phyloP scores from a whole-genome alignment of 1,140 invertebrate species.

The Colletes latitarsis region DNA sequence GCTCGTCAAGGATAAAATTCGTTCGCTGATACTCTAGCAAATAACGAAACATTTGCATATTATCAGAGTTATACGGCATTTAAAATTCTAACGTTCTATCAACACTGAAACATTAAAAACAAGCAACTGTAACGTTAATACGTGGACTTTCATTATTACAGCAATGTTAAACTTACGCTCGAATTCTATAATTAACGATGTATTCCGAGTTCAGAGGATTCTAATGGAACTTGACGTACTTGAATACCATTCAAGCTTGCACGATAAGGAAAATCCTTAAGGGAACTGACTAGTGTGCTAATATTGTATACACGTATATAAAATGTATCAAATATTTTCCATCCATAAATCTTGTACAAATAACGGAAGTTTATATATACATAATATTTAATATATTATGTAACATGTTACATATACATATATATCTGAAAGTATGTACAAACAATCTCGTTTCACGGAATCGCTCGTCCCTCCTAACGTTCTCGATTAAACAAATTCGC shows the following conservation, averaged over 20 bases:
- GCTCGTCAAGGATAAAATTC: too few species aligned
- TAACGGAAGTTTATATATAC: background rate
- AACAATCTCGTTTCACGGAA: conserved; percentile 35
- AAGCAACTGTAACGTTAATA: background rate
- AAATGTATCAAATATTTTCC: conserved; percentile 47
- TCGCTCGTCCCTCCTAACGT: background rate
- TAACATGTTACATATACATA: background rate
- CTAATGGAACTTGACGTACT: conserved; percentile 12
- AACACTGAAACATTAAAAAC: background rate
- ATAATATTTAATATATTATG: background rate
- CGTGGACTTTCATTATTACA: background rate
- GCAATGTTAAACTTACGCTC: background rate
- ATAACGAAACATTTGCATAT: background rate
- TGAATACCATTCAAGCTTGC: conserved; percentile 20
- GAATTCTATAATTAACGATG: background rate
- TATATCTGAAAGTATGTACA: conserved; percentile 49
- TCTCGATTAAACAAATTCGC: background rate
- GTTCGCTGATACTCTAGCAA: background rate
- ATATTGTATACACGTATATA: conserved; percentile 42
- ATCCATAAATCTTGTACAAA: conserved; percentile 37
- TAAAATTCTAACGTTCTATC: background rate
- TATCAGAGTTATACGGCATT: background rate
- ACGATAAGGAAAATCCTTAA: conserved; percentile 45
- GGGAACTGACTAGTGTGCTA: conserved; percentile 64
- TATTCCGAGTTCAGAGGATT: conserved; percentile 15